Evolutionary conservation across 2,797 vertebrate species (phyloP).

Genomic region (Arremon brunneinucha): DNA sequence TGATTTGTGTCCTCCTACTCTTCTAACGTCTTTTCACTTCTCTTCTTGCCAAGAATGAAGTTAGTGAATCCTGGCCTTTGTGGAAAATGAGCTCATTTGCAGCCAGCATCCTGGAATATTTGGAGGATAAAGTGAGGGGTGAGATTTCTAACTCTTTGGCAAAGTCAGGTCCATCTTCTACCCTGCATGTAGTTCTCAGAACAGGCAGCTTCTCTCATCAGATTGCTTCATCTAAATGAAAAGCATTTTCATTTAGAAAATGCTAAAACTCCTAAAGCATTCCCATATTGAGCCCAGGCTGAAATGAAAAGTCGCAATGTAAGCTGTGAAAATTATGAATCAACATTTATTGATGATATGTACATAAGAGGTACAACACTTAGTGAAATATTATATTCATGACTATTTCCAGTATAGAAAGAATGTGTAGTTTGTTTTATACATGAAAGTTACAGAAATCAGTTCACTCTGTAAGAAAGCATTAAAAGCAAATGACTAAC

Average conservation of each 20-base stretch:
- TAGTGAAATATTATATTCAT: conserved; percentile 86
- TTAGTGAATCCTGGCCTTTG: background rate
- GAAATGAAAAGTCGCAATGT: background rate
- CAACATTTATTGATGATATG: conserved; percentile 97
- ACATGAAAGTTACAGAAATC: conserved; percentile 83
- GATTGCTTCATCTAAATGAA: background rate
- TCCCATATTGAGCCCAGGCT: background rate
- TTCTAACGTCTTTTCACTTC: background rate
- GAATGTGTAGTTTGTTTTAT: conserved; percentile 76
- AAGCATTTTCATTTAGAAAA: too few species aligned
- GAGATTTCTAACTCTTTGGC: background rate
- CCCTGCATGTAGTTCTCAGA: background rate
- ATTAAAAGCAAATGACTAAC: conserved; percentile 74
- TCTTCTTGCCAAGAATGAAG: background rate
- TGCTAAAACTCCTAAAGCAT: background rate
- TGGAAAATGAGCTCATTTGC: background rate
- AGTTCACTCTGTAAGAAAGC: conserved; percentile 80
- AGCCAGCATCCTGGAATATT: background rate
- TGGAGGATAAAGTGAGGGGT: background rate
- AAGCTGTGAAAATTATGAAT: conserved; percentile 85
- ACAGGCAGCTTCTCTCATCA: background rate
- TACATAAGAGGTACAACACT: conserved; percentile 94
- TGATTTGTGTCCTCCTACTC: background rate
- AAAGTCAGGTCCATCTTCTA: background rate
- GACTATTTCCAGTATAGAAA: conserved; percentile 76